Evolutionary conservation across 1,140 invertebrate genomes (phyloP).

Genomic region (Sycobia sp.): DNA sequence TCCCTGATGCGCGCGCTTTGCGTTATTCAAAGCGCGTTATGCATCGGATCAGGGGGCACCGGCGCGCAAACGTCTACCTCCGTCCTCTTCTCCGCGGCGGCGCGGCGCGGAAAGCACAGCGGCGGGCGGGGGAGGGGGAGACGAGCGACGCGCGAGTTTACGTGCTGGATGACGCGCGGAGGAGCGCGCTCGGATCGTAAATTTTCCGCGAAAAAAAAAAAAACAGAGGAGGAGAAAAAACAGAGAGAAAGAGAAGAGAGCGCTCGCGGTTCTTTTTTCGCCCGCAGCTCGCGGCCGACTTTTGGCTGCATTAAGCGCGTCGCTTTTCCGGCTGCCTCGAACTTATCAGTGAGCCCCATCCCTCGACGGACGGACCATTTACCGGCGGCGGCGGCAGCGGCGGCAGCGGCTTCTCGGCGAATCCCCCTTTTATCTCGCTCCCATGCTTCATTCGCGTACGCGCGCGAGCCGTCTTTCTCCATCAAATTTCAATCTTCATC

Average conservation of each 20-base stretch:
- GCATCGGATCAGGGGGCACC: constrained; percentile 8
- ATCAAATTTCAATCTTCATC: too few species aligned
- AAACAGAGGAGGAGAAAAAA: too few species aligned
- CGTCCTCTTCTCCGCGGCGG: too few species aligned
- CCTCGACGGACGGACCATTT: too few species aligned
- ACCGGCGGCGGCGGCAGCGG: too few species aligned
- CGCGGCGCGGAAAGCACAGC: too few species aligned
- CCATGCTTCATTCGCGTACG: too few species aligned
- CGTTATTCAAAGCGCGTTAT: constrained; percentile 19
- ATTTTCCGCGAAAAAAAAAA: constrained; percentile 23
- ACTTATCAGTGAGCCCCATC: constrained; percentile 1
- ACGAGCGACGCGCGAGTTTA: neutral
- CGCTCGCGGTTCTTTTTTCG: neutral
- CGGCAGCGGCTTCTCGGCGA: too few species aligned
- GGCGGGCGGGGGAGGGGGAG: neutral
- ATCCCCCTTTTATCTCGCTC: too few species aligned
- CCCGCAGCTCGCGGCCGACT: neutral
- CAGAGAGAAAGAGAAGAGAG: too few species aligned
- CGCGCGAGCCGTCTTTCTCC: too few species aligned
- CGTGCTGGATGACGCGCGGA: constrained; percentile 7
- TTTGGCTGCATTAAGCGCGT: neutral
- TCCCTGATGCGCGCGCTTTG: constrained; percentile 29
- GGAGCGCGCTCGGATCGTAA: constrained; percentile 10
- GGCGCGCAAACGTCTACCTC: too few species aligned
- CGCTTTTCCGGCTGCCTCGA: neutral